phyloP scores from a whole-genome alignment of 1,140 invertebrate genomes.

The Pseudachorutes palmiensis region DNA sequence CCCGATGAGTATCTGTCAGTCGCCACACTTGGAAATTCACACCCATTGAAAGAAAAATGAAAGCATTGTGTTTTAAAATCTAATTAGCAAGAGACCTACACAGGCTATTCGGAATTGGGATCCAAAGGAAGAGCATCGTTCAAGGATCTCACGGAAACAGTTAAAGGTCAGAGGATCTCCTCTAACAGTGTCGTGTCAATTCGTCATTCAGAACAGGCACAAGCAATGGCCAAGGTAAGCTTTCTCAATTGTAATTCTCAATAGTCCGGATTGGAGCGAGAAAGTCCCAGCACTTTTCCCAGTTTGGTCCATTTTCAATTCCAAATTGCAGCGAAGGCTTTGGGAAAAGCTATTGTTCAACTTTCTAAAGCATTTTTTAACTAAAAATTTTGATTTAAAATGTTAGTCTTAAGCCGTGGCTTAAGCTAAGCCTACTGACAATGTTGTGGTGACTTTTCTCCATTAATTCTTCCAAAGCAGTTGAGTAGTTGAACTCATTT shows the following conservation, averaged over 20 bases:
- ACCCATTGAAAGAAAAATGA: background rate
- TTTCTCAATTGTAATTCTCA: no score
- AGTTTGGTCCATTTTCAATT: background rate
- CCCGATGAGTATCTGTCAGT: background rate
- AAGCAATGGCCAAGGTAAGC: background rate
- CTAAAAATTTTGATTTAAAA: no score
- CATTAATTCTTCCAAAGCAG: background rate
- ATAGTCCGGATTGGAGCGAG: background rate
- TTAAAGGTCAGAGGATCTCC: background rate
- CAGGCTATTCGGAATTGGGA: background rate
- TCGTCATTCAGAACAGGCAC: background rate
- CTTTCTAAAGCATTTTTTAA: no score
- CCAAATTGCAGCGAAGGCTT: background rate
- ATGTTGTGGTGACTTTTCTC: background rate
- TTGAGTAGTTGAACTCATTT: background rate
- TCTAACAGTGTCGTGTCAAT: background rate
- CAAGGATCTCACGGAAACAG: background rate
- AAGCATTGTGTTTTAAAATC: conserved; percentile 5
- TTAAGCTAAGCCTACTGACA: no score
- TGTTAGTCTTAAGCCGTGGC: no score
- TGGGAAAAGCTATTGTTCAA: background rate
- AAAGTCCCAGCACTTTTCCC: background rate
- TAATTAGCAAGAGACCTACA: background rate
- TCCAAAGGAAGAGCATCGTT: background rate
- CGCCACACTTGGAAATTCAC: background rate